Base-by-base conservation (phyloP, 1,140 invertebrate genomes). In the Meloidogyne chitwoodi region DNA sequence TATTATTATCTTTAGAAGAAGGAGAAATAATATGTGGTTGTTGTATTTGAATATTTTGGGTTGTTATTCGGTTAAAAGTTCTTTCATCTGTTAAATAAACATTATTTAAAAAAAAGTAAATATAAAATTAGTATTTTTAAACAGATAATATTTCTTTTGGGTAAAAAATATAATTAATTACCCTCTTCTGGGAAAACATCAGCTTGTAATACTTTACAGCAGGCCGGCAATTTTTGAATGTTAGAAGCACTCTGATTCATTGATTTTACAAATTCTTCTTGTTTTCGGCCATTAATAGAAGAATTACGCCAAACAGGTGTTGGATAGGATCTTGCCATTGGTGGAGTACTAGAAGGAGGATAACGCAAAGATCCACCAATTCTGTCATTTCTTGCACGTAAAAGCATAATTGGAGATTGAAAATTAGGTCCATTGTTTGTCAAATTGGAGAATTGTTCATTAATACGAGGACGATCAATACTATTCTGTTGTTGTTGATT, bases 291-390 rank as follows among this genome's bases (percentile, higher is more conserved):
- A 56, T 56, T 56, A 8, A 56, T 6, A 56, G 48, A 56, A 56
- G 48, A 56, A 56, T 56, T 56, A n/a, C 48, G 38, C 22, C 10
- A 34, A 14, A 63, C 31, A 19, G 73, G 68, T 12, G 31, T 27
- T 24, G 38, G 44, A 26, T 41, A 77, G 0, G 73, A 66, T 11
- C 68, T 68, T 16, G 27, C 41, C 26, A 72, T 61, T 34, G n/a
- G n/a, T 14, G 24, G 2, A 24, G 62, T 14, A 61, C 19, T 48
- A 12, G 64, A 29, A 34, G 73, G 77, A 31, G 79, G 75, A 41
- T 71, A 80, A 38, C 80, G 68, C 8, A 81, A 34, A n/a, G 81
- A 83, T 11, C 80, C 80, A 10, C 80, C 80, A 27, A 81, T 29
- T 26, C 70, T 71, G n/a, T 48, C 31, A 62, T 81, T 81, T 22